phyloP scores from a whole-genome alignment of 2,797 vertebrate species.

The Poecile montanus region DNA sequence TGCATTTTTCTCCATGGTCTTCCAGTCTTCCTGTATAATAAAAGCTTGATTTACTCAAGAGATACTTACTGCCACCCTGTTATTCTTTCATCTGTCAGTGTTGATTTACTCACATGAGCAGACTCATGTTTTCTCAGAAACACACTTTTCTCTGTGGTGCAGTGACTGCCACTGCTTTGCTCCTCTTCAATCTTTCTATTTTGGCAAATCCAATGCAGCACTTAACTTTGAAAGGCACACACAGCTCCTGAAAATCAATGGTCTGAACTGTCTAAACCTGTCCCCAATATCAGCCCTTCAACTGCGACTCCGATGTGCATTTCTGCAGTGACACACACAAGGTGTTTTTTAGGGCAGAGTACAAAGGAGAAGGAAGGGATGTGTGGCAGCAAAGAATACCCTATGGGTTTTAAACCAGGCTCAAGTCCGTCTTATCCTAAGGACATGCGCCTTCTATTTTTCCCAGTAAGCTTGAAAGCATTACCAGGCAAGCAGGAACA shows the following conservation, averaged over 20 bases:
- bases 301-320: background rate
- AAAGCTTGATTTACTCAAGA: background rate
- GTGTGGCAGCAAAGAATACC: background rate
- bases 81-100: background rate
- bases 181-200: background rate
- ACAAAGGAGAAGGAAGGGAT: background rate
- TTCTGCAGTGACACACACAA: background rate
- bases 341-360: background rate
- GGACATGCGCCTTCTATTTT: background rate
- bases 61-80: background rate
- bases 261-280: background rate
- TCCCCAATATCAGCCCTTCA: background rate
- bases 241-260: background rate
- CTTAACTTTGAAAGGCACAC: background rate
- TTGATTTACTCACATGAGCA: background rate
- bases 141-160: background rate
- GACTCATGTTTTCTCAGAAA: background rate
- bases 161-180: background rate
- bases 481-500: background rate
- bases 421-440: background rate
- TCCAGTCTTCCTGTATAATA: background rate
- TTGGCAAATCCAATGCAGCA: background rate
- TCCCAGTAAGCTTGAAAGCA: background rate
- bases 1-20: background rate
- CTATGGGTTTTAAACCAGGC: background rate